Conservation (phyloP, 1,140 invertebrate species). For the Cydia strobilella region DNA sequence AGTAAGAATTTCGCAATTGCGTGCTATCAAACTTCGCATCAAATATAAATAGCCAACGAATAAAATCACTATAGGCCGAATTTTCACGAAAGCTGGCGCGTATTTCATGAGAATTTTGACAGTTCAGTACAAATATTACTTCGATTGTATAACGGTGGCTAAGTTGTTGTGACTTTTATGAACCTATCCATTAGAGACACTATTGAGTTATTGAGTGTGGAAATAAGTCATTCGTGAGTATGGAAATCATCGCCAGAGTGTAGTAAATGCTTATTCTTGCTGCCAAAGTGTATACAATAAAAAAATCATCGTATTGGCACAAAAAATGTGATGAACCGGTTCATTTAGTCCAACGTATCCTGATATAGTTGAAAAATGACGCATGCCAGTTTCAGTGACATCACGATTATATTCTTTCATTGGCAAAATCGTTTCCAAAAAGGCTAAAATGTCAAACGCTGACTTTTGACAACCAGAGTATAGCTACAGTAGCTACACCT, state of each 20-base stretch:
- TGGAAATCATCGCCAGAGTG: neutral
- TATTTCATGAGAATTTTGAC: neutral
- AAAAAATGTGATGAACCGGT: neutral
- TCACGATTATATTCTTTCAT: neutral
- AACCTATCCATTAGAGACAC: too few species aligned
- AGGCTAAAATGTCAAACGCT: too few species aligned
- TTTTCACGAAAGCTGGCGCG: neutral
- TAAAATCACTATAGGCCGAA: too few species aligned
- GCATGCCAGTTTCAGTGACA: neutral
- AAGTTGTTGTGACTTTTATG: too few species aligned
- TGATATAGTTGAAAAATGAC: neutral
- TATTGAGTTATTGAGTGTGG: too few species aligned
- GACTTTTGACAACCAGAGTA: too few species aligned
- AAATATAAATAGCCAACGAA: too few species aligned
- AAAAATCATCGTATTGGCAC: neutral
- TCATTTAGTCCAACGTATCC: neutral
- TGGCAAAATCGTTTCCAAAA: too few species aligned
- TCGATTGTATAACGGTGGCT: too few species aligned
- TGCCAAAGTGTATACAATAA: constrained; percentile 5
- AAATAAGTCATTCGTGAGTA: neutral
- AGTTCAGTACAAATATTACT: neutral
- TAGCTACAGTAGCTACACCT: too few species aligned
- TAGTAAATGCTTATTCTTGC: neutral
- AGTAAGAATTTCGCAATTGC: too few species aligned
- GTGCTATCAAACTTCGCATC: too few species aligned